These are phyloP conservation scores for Platycheirus albimanus DNA, from an alignment of 2,888 invertebrate species.

Conservation along the genomic window DNA sequence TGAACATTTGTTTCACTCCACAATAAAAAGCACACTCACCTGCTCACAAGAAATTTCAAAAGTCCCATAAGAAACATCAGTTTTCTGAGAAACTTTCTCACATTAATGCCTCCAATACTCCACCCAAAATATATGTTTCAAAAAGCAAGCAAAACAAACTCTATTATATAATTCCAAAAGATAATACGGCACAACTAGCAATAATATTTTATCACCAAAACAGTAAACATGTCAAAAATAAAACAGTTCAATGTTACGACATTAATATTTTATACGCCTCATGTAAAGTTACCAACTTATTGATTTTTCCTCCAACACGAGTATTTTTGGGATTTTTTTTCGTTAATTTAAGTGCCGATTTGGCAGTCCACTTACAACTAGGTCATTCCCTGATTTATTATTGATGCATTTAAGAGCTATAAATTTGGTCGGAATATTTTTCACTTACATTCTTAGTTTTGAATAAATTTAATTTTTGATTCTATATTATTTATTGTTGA, in stretches of 20 bases:
- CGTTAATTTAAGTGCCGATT: conserved; percentile 25
- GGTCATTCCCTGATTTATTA: conserved; percentile 30
- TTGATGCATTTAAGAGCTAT: conserved; percentile 2
- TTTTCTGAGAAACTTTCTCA: background rate
- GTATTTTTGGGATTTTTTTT: too few species aligned
- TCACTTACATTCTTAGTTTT: background rate
- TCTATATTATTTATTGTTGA: background rate
- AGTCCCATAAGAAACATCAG: background rate
- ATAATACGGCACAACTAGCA: background rate
- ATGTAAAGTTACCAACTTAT: conserved; percentile 26
- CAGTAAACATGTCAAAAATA: conserved; percentile 19
- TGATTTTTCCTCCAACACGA: conserved; percentile 46
- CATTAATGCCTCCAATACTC: background rate
- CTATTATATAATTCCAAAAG: background rate
- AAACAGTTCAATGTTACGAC: conserved; percentile 37
- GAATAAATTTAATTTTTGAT: background rate
- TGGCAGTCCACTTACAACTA: conserved; percentile 12
- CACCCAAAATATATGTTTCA: background rate
- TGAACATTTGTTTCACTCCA: conserved; percentile 9
- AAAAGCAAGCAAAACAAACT: background rate
- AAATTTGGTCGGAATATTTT: background rate
- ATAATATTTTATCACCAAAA: background rate
- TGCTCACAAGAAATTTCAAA: background rate
- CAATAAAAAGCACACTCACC: background rate
- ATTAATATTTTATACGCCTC: conserved; percentile 1